Percentiles rank a stretch among this genome's conserved stretches.
These are phyloP conservation scores for Oriolus oriolus DNA, from an alignment of 2,113 vertebrate genomes.

Conservation along the genomic window DNA sequence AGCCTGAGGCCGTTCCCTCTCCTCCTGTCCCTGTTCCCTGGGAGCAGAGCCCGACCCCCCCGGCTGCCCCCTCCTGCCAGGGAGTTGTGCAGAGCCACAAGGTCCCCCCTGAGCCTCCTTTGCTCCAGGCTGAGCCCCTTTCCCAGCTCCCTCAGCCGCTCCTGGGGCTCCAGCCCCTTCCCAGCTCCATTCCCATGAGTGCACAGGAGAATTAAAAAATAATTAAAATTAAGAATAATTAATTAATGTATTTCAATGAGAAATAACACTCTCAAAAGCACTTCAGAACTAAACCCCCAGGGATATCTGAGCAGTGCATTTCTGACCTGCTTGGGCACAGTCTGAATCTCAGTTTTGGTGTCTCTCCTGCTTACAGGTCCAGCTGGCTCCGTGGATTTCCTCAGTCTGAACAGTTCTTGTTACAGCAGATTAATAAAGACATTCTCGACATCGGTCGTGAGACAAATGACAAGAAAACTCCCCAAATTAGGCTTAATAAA, in stretches of 20 bases:
- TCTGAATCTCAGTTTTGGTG: background rate
- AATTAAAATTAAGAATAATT: background rate
- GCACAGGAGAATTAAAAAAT: background rate
- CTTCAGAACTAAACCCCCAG: background rate
- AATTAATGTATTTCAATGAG: background rate
- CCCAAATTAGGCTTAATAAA: background rate
- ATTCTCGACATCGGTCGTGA: background rate
- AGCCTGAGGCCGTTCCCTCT: background rate
- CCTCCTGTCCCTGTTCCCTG: background rate
- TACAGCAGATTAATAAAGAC: background rate
- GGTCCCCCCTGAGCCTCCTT: background rate
- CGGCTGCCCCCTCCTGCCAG: too few relatives aligned
- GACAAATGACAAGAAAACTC: background rate
- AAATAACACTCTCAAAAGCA: background rate
- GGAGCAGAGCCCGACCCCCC: background rate
- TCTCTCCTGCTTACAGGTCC: background rate
- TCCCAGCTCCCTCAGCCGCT: background rate
- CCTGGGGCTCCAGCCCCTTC: background rate
- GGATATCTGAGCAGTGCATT: background rate
- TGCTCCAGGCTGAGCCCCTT: background rate
- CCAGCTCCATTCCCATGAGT: background rate
- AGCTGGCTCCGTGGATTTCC: background rate
- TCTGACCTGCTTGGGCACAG: background rate
- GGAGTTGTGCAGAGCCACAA: too few relatives aligned
- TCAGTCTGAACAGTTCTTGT: background rate